Evolutionary conservation across 2,797 vertebrate genomes (phyloP).

Genomic region (Lates japonicus): DNA sequence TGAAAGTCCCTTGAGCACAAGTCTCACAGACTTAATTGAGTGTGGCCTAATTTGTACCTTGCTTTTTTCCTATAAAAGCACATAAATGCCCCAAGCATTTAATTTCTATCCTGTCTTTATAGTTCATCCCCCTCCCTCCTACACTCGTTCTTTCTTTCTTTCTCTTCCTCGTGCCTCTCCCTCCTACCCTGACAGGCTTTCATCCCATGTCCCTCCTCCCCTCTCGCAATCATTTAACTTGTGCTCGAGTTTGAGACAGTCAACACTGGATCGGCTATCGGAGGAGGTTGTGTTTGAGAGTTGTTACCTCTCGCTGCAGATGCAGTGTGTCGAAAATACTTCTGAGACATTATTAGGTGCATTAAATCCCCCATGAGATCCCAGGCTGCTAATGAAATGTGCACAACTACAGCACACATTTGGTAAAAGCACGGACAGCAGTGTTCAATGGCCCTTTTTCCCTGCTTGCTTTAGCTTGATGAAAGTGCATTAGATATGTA

Average conservation of each 20-base stretch:
- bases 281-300: slow-evolving; percentile 46
- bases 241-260: slow-evolving; percentile 55
- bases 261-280: slow-evolving; percentile 34
- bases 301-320: slow-evolving; percentile 40
- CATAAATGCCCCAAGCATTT: slow-evolving; percentile 81
- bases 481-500: slow-evolving; percentile 75
- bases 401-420: slow-evolving; percentile 53
- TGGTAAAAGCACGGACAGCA: slow-evolving; percentile 56
- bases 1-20: slow-evolving; percentile 79
- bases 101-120: slow-evolving; percentile 76
- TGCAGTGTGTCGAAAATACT: slow-evolving; percentile 51
- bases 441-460: slow-evolving; percentile 62
- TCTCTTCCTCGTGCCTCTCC: slow-evolving; percentile 52
- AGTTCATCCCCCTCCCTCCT: slow-evolving; percentile 66
- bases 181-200: slow-evolving; percentile 71
- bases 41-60: slow-evolving; percentile 84
- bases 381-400: slow-evolving; percentile 65
- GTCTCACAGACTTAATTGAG: slow-evolving; percentile 83
- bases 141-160: slow-evolving; percentile 54
- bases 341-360: slow-evolving; percentile 54
- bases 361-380: slow-evolving; percentile 60
- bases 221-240: slow-evolving; percentile 59
- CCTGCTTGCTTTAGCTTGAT: slow-evolving; percentile 73
- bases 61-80: slow-evolving; percentile 81
- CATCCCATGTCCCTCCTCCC: slow-evolving; percentile 55